Base-by-base conservation (phyloP, 2,113 vertebrate species). In the Falcunculus frontatus region DNA sequence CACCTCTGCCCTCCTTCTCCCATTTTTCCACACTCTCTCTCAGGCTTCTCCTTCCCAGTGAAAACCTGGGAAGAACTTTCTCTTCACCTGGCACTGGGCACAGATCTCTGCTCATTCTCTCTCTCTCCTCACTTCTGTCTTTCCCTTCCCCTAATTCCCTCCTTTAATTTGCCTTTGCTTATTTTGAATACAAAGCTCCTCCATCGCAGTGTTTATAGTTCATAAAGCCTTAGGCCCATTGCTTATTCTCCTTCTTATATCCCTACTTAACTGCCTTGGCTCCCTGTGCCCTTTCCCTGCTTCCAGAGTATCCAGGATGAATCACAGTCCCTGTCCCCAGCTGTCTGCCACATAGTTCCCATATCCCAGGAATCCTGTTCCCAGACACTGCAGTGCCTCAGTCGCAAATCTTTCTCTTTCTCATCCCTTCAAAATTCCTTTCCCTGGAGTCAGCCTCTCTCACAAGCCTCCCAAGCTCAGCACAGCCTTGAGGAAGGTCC, bases 91-190 rank as follows among this genome's bases (percentile, higher is more conserved):
- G 74, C 44, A 5, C 14, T 8, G 33, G 7, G 57, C 7, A 6
- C 46, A 29, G 63, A 52, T 78, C 87, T 90, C 75, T 81, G 56
- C 65, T 89, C 64, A 0, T 37, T 33, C 23, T n/a, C 50, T 46
- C 63, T 46, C 63, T 47, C 76, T 84, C n/a, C 60, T 89, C 74
- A 9, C 25, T 29, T 30, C 22, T 77, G 23, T 2, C 47, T 84
- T 32, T 84, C 63, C 79, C 62, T 84, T 73, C 69, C 65, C 46
- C 44, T 56, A 11, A 15, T 56, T 47, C 76, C 53, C 60, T 89
- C 47, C 53, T 95, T 95, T 91, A 90, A 94, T 95, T 90, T 93
- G 85, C 84, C 83, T 96, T 86, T 96, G 92, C 92, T 96, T 96
- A 65, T 95, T 96, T 96, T 89, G 87, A 93, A 47, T 94, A 69